Base-by-base conservation (phyloP, 2,797 vertebrate species). In the Champsocephalus esox region DNA sequence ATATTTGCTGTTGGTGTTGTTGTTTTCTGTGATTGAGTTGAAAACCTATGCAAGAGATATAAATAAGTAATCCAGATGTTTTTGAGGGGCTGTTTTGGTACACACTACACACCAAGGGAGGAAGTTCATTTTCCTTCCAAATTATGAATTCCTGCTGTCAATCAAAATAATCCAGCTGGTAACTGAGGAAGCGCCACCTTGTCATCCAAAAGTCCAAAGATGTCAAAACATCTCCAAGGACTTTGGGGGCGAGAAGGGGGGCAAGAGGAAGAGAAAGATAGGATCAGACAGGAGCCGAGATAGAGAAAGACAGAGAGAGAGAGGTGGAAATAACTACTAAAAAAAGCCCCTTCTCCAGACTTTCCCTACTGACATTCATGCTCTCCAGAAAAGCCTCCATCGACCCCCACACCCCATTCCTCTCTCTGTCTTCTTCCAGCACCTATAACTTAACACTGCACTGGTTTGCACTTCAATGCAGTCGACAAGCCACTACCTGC, bases 401-500 rank as follows among this genome's bases (percentile, higher is more conserved):
- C 72, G 54, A 81, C 82, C 87, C 90, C 86, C 78, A 84, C 75
- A 62, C 73, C 88, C 74, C 64, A 87, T 91, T 90, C 80, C 83
- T 88, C 78, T 70, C 72, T 64, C 75, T 34, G 68, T 75, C 83
- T 88, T 66, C 82, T 81, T 77, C 80, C 86, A 84, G 88, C 88
- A 88, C 77, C 87, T 78, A 82, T 84, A 91, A 88, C 84, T 86
- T 84, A 86, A 87, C 88, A 85, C 83, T 75, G 87, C 86, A 79
- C 77, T 79, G 77, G 85, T 88, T 89, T 88, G 86, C 84, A 89
- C 89, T 88, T 86, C 86, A 90, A 73, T 88, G 82, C 73, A 24
- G 79, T 81, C 63, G 79, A 91, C 93, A 94, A 91, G 94, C 86
- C 90, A 74, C 90, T 92, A 91, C 92, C 91, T 94, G 93, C 84